Base-by-base conservation (phyloP, 2,888 invertebrate genomes). In the Crocallis elinguaria region DNA sequence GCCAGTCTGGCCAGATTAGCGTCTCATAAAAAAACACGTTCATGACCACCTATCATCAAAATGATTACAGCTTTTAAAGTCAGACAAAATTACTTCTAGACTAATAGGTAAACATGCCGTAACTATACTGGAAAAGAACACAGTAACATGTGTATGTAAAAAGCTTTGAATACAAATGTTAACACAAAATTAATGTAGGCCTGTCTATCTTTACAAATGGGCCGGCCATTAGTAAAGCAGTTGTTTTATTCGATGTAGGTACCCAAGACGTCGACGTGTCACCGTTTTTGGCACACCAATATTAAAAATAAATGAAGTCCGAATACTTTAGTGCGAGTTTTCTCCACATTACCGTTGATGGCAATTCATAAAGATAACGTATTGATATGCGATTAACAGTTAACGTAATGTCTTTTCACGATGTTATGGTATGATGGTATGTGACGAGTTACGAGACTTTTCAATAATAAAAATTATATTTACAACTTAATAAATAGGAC, bases 331-430 rank as follows among this genome's bases (percentile, higher is more conserved):
- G 62, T 69, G 53, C 65, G 61, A 77, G 79, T 79, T 83, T 80
- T 80, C 85, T 75, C 79, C 77, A 65, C 73, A 71, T 77, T 69
- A 74, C 68, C 62, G 64, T 64, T 64, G 67, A 77, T 66, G 61
- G 76, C 78, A 76, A 79, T 82, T 74, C 78, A 80, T 80, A 82
- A 84, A 73, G 74, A 83, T 82, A 79, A 82, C 67, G 56, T 80
- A 82, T 82, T 79, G 82, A 77, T 77, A 78, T 67, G 72, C 74
- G 73, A 75, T 81, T 80, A 82, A 83, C 77, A 70, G 81, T 84
- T 76, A 82, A 79, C 73, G 77, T 75, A 82, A 82, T 79, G 73
- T 68, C n/a, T 73, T 81, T 79, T 77, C 77, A 79, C 79, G 75
- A 79, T 74, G 73, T 76, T 68, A 75, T 77, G 43, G 77, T 75